These are phyloP conservation scores for Anoplolepis gracilipes DNA, from an alignment of 1,140 invertebrate species.

Conservation along the genomic window DNA sequence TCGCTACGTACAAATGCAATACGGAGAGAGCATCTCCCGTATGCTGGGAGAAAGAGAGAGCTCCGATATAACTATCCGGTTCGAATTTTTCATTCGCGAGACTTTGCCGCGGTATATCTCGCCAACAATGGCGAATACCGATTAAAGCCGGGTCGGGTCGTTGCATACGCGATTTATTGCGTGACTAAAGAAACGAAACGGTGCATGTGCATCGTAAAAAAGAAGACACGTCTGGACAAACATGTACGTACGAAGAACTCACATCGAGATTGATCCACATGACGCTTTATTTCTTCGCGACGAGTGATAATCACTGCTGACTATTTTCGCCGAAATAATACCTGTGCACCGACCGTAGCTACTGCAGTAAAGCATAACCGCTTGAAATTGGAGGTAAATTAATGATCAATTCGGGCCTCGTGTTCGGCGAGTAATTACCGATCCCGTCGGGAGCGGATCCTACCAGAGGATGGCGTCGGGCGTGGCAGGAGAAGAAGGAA, in stretches of 20 bases:
- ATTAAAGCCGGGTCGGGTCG: slow-evolving; percentile 48
- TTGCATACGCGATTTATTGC: slow-evolving; percentile 50
- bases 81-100: slow-evolving; percentile 61
- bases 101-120: slow-evolving; percentile 44
- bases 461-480: slow-evolving; percentile 34
- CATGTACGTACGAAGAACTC: neutral
- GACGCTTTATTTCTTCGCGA: slow-evolving; percentile 21
- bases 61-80: slow-evolving; percentile 49
- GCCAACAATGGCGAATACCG: slow-evolving; percentile 54
- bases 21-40: neutral
- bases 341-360: slow-evolving; percentile 1
- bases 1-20: slow-evolving; percentile 37
- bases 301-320: neutral
- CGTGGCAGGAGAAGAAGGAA: slow-evolving; percentile 71
- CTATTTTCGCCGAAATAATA: slow-evolving; percentile 36
- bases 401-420: slow-evolving; percentile 74
- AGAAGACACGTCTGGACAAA: neutral
- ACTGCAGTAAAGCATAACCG: slow-evolving; percentile 52
- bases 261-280: slow-evolving; percentile 36
- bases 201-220: slow-evolving; percentile 30
- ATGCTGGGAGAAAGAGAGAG: neutral
- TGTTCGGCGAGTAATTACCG: slow-evolving; percentile 75
- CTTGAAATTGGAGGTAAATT: slow-evolving; percentile 73
- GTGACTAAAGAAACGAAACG: slow-evolving; percentile 49
- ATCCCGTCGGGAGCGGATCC: slow-evolving; percentile 65